A percentile compares a stretch with the other conserved stretches of the same genome.
These are phyloP conservation scores for Drosophila tropicalis DNA, from an alignment of 1,140 invertebrate genomes.

Conservation along the genomic window DNA sequence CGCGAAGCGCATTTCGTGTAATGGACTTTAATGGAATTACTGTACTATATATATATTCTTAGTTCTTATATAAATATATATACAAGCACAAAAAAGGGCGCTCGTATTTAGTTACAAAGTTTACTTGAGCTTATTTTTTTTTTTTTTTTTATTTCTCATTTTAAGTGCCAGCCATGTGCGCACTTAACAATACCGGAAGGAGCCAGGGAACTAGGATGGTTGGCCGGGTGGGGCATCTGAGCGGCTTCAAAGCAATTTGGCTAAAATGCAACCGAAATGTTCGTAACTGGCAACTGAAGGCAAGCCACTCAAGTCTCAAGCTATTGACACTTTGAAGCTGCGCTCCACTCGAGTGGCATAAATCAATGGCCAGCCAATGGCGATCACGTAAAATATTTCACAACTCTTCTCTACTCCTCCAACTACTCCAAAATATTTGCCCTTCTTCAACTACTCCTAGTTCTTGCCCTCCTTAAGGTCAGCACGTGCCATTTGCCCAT, in stretches of 20 bases:
- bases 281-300: constrained; percentile 24
- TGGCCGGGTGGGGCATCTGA: background rate
- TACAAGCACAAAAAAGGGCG: constrained; percentile 55
- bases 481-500: constrained; percentile 74
- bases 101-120: constrained; percentile 80
- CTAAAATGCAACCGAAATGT: constrained; percentile 67
- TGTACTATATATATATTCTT: constrained; percentile 52
- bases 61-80: constrained; percentile 21
- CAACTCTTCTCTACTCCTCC: constrained; percentile 35
- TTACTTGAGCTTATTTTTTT: constrained; percentile 72
- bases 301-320: constrained; percentile 33
- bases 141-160: constrained; percentile 50
- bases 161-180: constrained; percentile 75
- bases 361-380: constrained; percentile 77
- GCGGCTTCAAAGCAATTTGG: constrained; percentile 63
- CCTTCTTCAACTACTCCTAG: background rate
- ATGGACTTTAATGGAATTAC: constrained; percentile 81
- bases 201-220: constrained; percentile 4
- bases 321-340: constrained; percentile 77
- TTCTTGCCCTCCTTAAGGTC: constrained; percentile 49
- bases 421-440: background rate
- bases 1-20: constrained; percentile 66
- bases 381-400: constrained; percentile 76
- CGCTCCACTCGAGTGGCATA: constrained; percentile 75
- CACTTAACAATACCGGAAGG: constrained; percentile 78